Evolutionary conservation across 2,797 vertebrate species (phyloP).

Genomic region (Limosa lapponica): DNA sequence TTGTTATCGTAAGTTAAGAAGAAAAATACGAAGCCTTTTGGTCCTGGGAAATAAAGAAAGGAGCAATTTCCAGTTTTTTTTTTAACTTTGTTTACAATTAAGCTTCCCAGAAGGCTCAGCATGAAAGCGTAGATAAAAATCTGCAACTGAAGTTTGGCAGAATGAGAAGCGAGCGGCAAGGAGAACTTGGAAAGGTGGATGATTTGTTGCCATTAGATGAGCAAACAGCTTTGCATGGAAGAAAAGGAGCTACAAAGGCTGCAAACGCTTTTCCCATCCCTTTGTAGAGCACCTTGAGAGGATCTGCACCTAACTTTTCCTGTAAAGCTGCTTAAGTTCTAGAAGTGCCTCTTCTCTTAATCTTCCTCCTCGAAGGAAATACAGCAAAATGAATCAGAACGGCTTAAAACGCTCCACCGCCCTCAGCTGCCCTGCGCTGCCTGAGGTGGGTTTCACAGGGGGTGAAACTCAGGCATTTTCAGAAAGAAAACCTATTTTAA

Average conservation of each 20-base stretch:
- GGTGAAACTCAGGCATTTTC: rapidly evolving
- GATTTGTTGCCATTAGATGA: not conserved
- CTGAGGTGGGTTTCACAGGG: rapidly evolving
- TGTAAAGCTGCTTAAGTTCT: not conserved
- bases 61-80: slow-evolving; percentile 35
- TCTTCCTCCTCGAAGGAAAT: not conserved
- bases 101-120: not conserved
- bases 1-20: not conserved
- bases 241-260: not conserved
- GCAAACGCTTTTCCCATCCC: not conserved
- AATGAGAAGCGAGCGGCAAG: not conserved
- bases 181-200: rapidly evolving
- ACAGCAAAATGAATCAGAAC: not conserved
- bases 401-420: not conserved
- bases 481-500: not conserved
- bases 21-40: not conserved
- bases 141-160: not conserved
- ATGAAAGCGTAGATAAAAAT: not conserved
- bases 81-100: not conserved
- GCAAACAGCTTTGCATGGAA: not conserved
- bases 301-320: not conserved
- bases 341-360: not conserved
- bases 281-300: not conserved
- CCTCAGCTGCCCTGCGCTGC: rapidly evolving
- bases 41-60: not conserved